A percentile compares a stretch with the other conserved stretches of the same genome.
phyloP scores from a whole-genome alignment of 2,797 vertebrate genomes.

The Megalops cyprinoides region DNA sequence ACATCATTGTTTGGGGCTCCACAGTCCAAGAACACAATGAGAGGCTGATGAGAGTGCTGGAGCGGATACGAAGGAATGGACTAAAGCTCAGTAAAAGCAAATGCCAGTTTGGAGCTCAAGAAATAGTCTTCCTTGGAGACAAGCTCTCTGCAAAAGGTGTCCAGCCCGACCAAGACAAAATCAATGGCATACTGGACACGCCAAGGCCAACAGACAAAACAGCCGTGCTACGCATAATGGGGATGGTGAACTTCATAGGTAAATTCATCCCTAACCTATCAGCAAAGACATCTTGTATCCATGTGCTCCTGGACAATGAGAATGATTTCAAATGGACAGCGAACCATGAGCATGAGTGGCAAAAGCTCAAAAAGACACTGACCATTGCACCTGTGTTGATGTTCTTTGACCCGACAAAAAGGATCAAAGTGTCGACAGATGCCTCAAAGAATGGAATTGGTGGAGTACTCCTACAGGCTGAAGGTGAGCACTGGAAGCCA shows the following conservation, averaged over 20 bases:
- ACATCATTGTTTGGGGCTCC: slow-evolving; percentile 25
- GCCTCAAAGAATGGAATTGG: slow-evolving; percentile 34
- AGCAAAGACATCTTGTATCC: slow-evolving; percentile 31
- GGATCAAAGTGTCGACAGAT: slow-evolving; percentile 33
- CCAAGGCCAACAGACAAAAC: slow-evolving; percentile 30
- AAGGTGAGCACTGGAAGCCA: slow-evolving; percentile 31
- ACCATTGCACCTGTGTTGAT: slow-evolving; percentile 27
- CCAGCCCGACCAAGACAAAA: slow-evolving; percentile 35
- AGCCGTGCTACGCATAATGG: slow-evolving; percentile 28
- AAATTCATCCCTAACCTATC: slow-evolving; percentile 43
- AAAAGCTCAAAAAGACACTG: slow-evolving; percentile 6
- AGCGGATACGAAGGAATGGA: slow-evolving; percentile 30
- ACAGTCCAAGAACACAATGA: slow-evolving; percentile 31
- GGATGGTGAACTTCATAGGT: slow-evolving; percentile 39
- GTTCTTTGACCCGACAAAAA: slow-evolving; percentile 33
- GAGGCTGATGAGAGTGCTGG: slow-evolving; percentile 25
- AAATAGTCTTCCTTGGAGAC: slow-evolving; percentile 36
- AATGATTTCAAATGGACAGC: slow-evolving; percentile 28
- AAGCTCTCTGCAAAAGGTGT: slow-evolving; percentile 25
- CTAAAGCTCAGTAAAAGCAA: slow-evolving; percentile 35
- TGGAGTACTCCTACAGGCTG: slow-evolving; percentile 24
- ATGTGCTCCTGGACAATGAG: slow-evolving; percentile 6
- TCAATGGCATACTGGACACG: slow-evolving; percentile 35
- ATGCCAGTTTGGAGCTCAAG: slow-evolving; percentile 30
- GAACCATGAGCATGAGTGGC: slow-evolving; percentile 41